Evolutionary conservation across 2,888 invertebrate genomes (phyloP), one percentile per base, ranked within the genome.

Genomic region (Nebria salina): DNA sequence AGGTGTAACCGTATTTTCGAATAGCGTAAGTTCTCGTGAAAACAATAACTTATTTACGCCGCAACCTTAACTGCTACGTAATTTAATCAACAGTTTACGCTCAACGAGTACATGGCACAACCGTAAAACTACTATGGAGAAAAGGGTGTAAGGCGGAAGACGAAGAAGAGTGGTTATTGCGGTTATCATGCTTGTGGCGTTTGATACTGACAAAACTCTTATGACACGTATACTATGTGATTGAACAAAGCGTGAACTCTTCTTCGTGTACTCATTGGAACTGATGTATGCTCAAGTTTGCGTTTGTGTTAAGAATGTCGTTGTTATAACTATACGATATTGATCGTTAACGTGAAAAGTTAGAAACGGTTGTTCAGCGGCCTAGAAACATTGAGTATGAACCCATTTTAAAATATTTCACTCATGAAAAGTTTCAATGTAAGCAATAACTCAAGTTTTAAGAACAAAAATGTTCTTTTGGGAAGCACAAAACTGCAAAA

Each of bases 331-430:
- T 54, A 54, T 54, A 54, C 80, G 80, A 75, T 80, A 80, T 80
- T 75, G 80, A 80, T 80, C 75, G 75, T 75, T 80, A 80, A 70
- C 80, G 75, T 75, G 72, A 43, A 75, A 79, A 80, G 80, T 75
- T 80, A 79, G 75, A 75, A 72, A 13, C 68, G 73, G 20, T 72
- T 41, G 72, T 65, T n/a, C 64, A 6, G 70, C 6, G 34, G 54
- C n/a, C 25, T 64, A 54, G 64, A 26, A 72, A 34, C 25, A 54
- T 26, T 34, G 64, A 25, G 25, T 54, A 13, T 54, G 54, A 54
- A 5, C 54, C 54, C 54, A 54, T 54, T 54, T 54, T 6, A 54
- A 54, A 54, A 54, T 54, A 54, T 54, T 54, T 13, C 7, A 1
- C 54, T 54, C 13, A 54, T 11, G 54, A 13, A 54, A 54, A 54